Evolutionary conservation across 2,113 vertebrate species (phyloP).

Genomic region (Galemys pyrenaicus): DNA sequence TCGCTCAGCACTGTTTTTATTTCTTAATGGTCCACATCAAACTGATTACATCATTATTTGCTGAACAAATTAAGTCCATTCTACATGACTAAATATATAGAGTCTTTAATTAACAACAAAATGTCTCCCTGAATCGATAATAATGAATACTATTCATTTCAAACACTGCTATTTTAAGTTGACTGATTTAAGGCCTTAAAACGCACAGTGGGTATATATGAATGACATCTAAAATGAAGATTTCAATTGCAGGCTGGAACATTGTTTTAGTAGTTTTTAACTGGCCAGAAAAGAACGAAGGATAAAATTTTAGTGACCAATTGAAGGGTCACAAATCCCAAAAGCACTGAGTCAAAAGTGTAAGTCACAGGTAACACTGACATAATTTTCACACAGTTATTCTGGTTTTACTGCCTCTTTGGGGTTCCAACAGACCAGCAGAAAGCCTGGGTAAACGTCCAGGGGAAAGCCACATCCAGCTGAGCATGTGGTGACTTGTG

Average conservation of each 20-base stretch:
- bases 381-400: background rate
- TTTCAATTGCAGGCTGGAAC: background rate
- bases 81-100: background rate
- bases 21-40: background rate
- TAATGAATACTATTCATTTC: background rate
- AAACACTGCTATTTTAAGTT: conserved; percentile 42
- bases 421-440: background rate
- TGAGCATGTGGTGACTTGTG: background rate
- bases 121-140: background rate
- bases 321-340: background rate
- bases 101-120: conserved; percentile 39
- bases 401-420: background rate
- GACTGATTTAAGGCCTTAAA: conserved; percentile 20
- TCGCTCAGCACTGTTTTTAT: background rate
- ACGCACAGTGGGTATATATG: background rate
- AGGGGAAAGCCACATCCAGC: background rate
- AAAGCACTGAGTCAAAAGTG: background rate
- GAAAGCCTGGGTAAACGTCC: background rate
- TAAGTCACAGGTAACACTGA: background rate
- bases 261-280: conserved; percentile 37
- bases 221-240: background rate
- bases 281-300: background rate
- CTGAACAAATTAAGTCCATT: background rate
- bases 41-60: background rate
- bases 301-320: background rate